phyloP scores from a whole-genome alignment of 2,797 vertebrate species.

The Helicolenus hilgendorfi region DNA sequence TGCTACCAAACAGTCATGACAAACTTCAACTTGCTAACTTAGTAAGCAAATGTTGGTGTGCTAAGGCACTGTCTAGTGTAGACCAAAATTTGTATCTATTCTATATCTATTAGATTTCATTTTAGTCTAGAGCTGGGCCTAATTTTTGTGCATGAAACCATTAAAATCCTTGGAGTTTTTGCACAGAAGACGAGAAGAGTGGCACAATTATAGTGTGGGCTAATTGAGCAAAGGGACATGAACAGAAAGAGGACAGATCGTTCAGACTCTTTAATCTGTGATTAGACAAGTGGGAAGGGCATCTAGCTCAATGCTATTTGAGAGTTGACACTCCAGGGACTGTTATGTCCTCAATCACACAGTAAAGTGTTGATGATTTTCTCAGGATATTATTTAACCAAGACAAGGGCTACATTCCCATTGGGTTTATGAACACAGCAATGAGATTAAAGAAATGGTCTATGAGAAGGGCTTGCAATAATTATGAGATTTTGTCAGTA shows the following conservation, averaged over 20 bases:
- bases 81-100: neutral
- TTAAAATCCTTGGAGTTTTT: neutral
- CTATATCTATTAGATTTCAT: neutral
- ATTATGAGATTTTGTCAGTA: neutral
- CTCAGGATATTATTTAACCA: neutral
- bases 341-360: constrained; percentile 7
- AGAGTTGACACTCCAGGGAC: constrained; percentile 35
- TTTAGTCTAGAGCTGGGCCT: neutral
- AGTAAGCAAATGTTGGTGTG: neutral
- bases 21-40: neutral
- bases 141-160: neutral
- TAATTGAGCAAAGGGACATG: constrained; percentile 16
- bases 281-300: constrained; percentile 65
- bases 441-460: neutral
- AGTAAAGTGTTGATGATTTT: constrained; percentile 1
- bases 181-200: neutral
- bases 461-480: neutral
- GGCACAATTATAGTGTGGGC: neutral
- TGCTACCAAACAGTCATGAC: neutral
- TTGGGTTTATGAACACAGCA: neutral
- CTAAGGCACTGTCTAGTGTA: neutral
- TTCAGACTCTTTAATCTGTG: constrained; percentile 74
- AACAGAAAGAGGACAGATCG: constrained; percentile 52
- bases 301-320: constrained; percentile 36
- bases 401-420: neutral